Evolutionary conservation across 2,888 invertebrate genomes (phyloP).

Genomic region (Agrilus biguttatus): DNA sequence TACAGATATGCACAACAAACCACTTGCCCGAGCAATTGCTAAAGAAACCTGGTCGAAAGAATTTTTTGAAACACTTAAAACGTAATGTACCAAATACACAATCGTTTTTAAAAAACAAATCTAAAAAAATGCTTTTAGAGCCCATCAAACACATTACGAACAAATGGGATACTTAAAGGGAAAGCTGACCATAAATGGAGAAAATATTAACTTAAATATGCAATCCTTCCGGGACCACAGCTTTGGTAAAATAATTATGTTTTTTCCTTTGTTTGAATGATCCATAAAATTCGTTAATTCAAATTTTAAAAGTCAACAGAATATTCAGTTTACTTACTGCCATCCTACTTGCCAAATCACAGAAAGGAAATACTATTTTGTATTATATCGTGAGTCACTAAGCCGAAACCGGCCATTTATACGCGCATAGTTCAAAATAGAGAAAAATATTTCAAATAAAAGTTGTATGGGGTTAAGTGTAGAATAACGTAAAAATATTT

Average conservation of each 20-base stretch:
- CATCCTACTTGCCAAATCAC: too few species aligned
- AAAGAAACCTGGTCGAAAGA: slow-evolving; percentile 56
- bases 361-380: too few species aligned
- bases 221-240: slow-evolving; percentile 68
- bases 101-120: background rate
- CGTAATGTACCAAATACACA: slow-evolving; percentile 31
- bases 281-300: too few species aligned
- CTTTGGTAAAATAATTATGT: slow-evolving; percentile 38
- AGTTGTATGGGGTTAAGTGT: too few species aligned
- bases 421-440: too few species aligned
- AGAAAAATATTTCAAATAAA: too few species aligned
- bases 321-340: too few species aligned
- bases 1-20: slow-evolving; percentile 47
- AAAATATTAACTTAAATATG: slow-evolving; percentile 34
- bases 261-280: background rate
- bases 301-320: too few species aligned
- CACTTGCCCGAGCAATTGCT: slow-evolving; percentile 59
- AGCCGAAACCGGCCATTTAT: too few species aligned
- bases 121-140: slow-evolving; percentile 30
- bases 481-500: too few species aligned
- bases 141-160: slow-evolving; percentile 73
- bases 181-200: slow-evolving; percentile 39
- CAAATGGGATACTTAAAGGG: slow-evolving; percentile 58
- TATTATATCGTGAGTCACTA: too few species aligned
- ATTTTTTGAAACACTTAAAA: slow-evolving; percentile 50